Percentiles rank a stretch among this genome's conserved stretches.
These are phyloP conservation scores for Anabas testudineus DNA, from an alignment of 2,797 vertebrate genomes.

Conservation along the genomic window DNA sequence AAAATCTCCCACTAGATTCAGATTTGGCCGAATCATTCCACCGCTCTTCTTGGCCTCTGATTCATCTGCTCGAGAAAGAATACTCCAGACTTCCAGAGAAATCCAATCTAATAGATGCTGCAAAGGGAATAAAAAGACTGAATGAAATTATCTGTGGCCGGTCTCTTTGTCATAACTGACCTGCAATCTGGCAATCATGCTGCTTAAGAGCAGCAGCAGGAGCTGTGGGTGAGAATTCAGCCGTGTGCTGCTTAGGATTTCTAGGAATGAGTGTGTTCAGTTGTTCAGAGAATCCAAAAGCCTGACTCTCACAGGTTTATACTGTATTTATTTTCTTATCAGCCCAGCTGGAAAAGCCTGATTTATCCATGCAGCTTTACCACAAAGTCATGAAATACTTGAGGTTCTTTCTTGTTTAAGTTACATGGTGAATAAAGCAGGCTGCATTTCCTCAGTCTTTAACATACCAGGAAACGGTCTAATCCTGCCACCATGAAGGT, in stretches of 20 bases:
- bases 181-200: neutral
- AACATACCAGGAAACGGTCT: too few species aligned
- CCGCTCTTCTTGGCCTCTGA: neutral
- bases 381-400: neutral
- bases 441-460: too few species aligned
- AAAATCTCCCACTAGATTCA: neutral
- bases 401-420: neutral
- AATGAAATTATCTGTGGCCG: neutral
- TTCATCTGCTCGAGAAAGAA: neutral
- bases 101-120: neutral
- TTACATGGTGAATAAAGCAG: too few species aligned
- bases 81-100: neutral
- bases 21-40: neutral
- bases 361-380: neutral
- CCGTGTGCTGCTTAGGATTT: neutral
- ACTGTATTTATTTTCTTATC: constrained; percentile 1
- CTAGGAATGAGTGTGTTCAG: neutral
- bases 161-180: neutral
- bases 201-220: too few species aligned
- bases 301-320: neutral
- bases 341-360: neutral
- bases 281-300: neutral
- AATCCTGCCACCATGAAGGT: too few species aligned
- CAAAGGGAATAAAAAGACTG: neutral
- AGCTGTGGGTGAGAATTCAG: neutral